Base-by-base conservation (phyloP, 2,888 invertebrate genomes). In the Erpobdella octoculata region DNA sequence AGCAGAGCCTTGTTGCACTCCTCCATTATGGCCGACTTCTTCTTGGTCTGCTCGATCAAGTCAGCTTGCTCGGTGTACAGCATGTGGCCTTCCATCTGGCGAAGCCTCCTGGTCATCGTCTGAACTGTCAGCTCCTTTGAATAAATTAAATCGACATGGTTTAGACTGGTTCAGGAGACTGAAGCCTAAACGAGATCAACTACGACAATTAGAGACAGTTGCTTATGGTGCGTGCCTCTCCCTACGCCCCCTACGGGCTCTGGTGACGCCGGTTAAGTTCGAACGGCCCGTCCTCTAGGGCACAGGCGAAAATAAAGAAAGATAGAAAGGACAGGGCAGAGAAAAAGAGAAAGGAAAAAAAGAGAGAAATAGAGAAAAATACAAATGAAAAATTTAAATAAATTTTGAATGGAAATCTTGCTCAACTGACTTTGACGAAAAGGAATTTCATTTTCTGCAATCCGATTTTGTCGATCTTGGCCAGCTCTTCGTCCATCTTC, bases 381-480 rank as follows among this genome's bases (percentile, higher is more conserved):
- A n/a, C n/a, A n/a, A n/a, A n/a, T n/a, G n/a, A n/a, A n/a, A n/a
- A n/a, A n/a, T n/a, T n/a, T n/a, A n/a, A n/a, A n/a, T n/a, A n/a
- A n/a, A n/a, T n/a, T n/a, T n/a, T n/a, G n/a, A n/a, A n/a, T n/a
- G n/a, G n/a, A n/a, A n/a, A n/a, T n/a, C n/a, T n/a, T n/a, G n/a
- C n/a, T n/a, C n/a, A n/a, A 53, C 21, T 53, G 58, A 69, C 69
- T 36, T 69, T 69, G 35, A 69, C 46, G 33, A 69, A 69, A 35
- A 69, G 58, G 58, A 69, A 69, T 58, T 58, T 69, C 69, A 69
- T 69, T 37, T 69, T 53, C 35, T 69, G 69, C 28, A 69, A 21
- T 1, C 48, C 48, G 15, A 36, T 35, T 46, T 33, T 53, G n/a
- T 69, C 37, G 36, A 69, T 48, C 36, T 69, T 69, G 33, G 35